phyloP scores from a whole-genome alignment of 2,888 invertebrate genomes.

The Chloromyia formosa region DNA sequence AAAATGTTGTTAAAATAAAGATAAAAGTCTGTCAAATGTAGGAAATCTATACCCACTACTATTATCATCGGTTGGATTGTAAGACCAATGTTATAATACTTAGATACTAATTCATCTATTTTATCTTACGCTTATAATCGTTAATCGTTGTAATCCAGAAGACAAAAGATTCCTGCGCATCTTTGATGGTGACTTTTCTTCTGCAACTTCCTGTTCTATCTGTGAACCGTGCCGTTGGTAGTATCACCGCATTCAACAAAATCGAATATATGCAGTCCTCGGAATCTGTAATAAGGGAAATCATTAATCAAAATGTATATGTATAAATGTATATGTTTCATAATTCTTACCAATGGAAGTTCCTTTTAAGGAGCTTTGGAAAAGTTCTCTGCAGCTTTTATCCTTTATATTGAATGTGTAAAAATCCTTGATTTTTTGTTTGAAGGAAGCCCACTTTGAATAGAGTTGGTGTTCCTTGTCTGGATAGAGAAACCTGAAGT shows the following conservation, averaged over 20 bases:
- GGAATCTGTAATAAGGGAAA: too few relatives aligned
- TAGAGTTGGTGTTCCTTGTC: too few relatives aligned
- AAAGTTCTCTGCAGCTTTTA: too few relatives aligned
- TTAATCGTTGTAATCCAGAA: slow-evolving; percentile 47
- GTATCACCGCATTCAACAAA: slow-evolving; percentile 46
- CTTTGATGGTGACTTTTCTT: slow-evolving; percentile 49
- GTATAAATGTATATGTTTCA: too few relatives aligned
- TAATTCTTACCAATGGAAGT: too few relatives aligned
- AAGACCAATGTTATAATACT: slow-evolving; percentile 49
- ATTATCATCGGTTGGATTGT: slow-evolving; percentile 51
- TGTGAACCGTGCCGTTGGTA: slow-evolving; percentile 45
- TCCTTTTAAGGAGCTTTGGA: too few relatives aligned
- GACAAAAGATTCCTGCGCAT: slow-evolving; percentile 50
- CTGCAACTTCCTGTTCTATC: slow-evolving; percentile 45
- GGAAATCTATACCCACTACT: slow-evolving; percentile 46
- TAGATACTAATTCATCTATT: slow-evolving; percentile 47
- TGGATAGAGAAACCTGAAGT: too few relatives aligned
- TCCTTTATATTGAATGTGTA: too few relatives aligned
- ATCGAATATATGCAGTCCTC: slow-evolving; percentile 45
- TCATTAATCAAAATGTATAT: too few relatives aligned
- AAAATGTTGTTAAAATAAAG: slow-evolving; percentile 49
- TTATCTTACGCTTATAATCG: slow-evolving; percentile 48
- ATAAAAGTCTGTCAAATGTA: slow-evolving; percentile 44
- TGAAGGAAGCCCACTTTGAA: too few relatives aligned
- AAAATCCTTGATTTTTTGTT: too few relatives aligned